Evolutionary conservation across 2,113 vertebrate genomes (phyloP).

Genomic region (Leptobrachium ailaonicum): DNA sequence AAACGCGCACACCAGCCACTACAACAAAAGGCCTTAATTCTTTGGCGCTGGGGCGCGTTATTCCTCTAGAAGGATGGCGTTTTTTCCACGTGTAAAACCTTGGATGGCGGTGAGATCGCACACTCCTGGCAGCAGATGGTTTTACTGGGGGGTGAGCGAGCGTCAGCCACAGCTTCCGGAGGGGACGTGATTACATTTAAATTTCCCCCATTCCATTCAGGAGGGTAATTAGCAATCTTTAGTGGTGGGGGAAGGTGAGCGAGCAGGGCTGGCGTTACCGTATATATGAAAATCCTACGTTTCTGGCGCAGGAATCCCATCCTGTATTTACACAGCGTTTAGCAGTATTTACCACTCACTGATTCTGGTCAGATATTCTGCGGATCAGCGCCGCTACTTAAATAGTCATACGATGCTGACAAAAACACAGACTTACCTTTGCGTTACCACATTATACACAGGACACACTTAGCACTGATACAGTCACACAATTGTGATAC

Average conservation of each 20-base stretch:
- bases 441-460: no score
- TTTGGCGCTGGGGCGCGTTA: neutral
- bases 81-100: neutral
- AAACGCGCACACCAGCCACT: neutral
- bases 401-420: no score
- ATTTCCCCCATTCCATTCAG: conserved; percentile 41
- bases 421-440: no score
- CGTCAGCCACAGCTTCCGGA: conserved; percentile 13
- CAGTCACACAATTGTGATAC: no score
- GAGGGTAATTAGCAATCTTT: conserved; percentile 31
- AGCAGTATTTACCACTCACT: no score
- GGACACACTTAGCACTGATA: no score
- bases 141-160: conserved; percentile 5
- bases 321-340: neutral
- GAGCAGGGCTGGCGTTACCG: neutral
- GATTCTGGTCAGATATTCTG: no score
- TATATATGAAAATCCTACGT: conserved; percentile 21
- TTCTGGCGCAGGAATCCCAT: neutral
- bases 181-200: conserved; percentile 46
- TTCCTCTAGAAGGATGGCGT: neutral
- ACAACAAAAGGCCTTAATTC: neutral
- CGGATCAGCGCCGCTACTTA: no score
- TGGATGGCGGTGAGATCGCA: conserved; percentile 12
- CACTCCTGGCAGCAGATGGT: conserved; percentile 39
- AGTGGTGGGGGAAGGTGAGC: conserved; percentile 27